phyloP scores from a whole-genome alignment of 2,888 invertebrate genomes.

The Drosophila phalerata region DNA sequence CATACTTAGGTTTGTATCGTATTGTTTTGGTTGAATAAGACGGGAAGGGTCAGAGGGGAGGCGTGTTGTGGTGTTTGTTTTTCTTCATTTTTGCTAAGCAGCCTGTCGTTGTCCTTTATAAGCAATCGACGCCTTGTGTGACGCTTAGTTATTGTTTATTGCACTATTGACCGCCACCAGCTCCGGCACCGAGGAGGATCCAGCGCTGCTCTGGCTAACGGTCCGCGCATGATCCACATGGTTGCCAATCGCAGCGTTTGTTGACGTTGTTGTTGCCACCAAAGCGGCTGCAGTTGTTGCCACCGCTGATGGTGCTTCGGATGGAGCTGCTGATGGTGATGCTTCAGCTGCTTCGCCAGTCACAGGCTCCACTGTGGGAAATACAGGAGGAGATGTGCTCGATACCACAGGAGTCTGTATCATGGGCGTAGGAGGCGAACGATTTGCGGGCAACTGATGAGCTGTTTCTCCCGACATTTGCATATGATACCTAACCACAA shows the following conservation, averaged over 20 bases:
- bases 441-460: constrained; percentile 87
- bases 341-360: constrained; percentile 42
- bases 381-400: constrained; percentile 85
- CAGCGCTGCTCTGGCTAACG: constrained; percentile 87
- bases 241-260: constrained; percentile 55
- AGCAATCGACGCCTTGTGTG: constrained; percentile 9
- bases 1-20: constrained; percentile 26
- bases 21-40: constrained; percentile 8
- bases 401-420: constrained; percentile 88
- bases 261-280: constrained; percentile 8
- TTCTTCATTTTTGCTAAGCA: not conserved
- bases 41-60: constrained; percentile 3
- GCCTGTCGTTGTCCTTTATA: constrained; percentile 39
- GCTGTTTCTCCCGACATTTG: constrained; percentile 88
- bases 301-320: constrained; percentile 85
- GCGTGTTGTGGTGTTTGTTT: not conserved
- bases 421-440: constrained; percentile 89
- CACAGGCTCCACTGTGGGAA: constrained; percentile 70
- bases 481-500: constrained; percentile 90
- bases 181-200: constrained; percentile 81
- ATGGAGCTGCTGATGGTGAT: constrained; percentile 88
- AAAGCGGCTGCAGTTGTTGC: constrained; percentile 52
- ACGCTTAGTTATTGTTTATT: constrained; percentile 71
- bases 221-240: constrained; percentile 88
- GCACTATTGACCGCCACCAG: constrained; percentile 76